phyloP scores from a whole-genome alignment of 1,140 invertebrate genomes.

The Drepana arcuata region DNA sequence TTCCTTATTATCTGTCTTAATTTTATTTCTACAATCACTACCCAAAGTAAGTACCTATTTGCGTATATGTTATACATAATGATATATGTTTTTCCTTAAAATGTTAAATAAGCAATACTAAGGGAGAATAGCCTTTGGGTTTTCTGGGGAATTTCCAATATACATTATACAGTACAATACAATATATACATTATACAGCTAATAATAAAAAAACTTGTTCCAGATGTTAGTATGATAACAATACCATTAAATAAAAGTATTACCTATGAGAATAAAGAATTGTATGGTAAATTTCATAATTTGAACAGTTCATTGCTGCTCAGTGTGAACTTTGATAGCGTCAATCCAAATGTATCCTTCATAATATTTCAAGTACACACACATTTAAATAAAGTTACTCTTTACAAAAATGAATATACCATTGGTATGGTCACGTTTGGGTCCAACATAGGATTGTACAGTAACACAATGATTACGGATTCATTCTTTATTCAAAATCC shows the following conservation, averaged over 20 bases:
- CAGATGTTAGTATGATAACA: slow-evolving; percentile 47
- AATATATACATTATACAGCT: too few relatives aligned
- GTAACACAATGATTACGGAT: slow-evolving; percentile 29
- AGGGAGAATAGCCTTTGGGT: too few relatives aligned
- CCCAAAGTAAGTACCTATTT: too few relatives aligned
- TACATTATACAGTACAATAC: too few relatives aligned
- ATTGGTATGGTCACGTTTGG: slow-evolving; percentile 70
- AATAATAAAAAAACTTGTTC: slow-evolving; percentile 22
- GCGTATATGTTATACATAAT: too few relatives aligned
- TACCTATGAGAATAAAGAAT: slow-evolving; percentile 33
- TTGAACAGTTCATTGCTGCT: slow-evolving; percentile 35
- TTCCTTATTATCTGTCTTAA: too few relatives aligned
- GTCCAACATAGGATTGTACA: slow-evolving; percentile 77
- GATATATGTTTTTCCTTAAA: too few relatives aligned
- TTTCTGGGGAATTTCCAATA: too few relatives aligned
- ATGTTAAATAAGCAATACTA: too few relatives aligned
- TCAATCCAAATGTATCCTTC: slow-evolving; percentile 69
- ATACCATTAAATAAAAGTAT: slow-evolving; percentile 41
- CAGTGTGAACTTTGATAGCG: slow-evolving; percentile 63
- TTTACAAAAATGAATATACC: slow-evolving; percentile 70
- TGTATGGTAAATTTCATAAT: slow-evolving; percentile 36
- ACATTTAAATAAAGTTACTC: slow-evolving; percentile 73
- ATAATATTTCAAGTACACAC: slow-evolving; percentile 79
- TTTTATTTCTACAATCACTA: too few relatives aligned
- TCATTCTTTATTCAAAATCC: slow-evolving; percentile 51